Base-by-base conservation (phyloP, 1,140 invertebrate species). In the Neodiprion lecontei region DNA sequence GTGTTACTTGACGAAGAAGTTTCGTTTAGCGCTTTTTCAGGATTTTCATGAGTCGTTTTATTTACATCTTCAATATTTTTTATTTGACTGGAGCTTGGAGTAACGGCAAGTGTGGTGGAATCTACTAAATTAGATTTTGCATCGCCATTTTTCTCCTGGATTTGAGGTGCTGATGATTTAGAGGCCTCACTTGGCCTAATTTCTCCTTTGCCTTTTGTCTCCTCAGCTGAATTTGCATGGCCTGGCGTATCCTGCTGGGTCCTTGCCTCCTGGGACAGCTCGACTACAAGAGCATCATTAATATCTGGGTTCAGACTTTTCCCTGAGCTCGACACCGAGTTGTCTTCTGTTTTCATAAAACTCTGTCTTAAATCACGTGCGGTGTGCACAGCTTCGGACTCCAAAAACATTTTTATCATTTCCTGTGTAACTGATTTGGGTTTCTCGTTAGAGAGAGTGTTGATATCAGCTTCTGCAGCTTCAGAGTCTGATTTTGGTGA, bases 151-250 rank as follows among this genome's bases (percentile, higher is more conserved):
- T 40, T 40, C 28, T 40, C 28, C 28, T 5, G 28, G 5, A 40
- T 40, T 40, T 40, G 28, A 40, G 1, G 2, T 40, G 28, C 28
- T 40, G 28, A 40, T 5, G 28, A 40, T 40, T 2, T 40, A 40
- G 28, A 40, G 28, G 28, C 28, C 5, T 40, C 28, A 40, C 1
- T 40, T 40, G 28, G 28, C 28, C 28, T 5, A 40, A 40, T 40
- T 76, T 88, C 75, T 8, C 87, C 82, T 14, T 86, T 85, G 74
- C 88, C 88, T 73, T 86, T 40, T 73, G 75, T 88, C 75, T 87
- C 86, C 76, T 88, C 86, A 86, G 77, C 87, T 87, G 89, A 87
- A 85, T 88, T 88, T 84, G 74, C 79, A 82, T 86, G 87, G 87
- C 88, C 88, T 88, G 86, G 61, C 12, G 12, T 65, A 14, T 65